Percentiles rank a stretch among this genome's conserved stretches.
Evolutionary conservation across 2,888 invertebrate genomes (phyloP).

Genomic region (Ectemnius continuus): DNA sequence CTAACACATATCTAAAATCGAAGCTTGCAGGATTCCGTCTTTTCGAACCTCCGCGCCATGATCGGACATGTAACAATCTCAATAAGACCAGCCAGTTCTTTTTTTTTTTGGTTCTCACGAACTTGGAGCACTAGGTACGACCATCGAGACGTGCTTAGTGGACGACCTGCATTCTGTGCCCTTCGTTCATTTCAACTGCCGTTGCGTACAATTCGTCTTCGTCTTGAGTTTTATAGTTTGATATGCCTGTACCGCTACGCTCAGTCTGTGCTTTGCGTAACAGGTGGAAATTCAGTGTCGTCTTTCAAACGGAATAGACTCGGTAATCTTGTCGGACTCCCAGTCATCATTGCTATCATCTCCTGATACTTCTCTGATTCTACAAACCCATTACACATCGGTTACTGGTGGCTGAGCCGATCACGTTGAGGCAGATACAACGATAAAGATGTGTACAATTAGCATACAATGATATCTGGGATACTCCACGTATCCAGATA

Average conservation of each 20-base stretch:
- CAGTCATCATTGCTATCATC: slow-evolving; percentile 84
- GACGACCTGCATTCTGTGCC: slow-evolving; percentile 32
- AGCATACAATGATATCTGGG: slow-evolving; percentile 49
- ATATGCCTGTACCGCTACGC: slow-evolving; percentile 59
- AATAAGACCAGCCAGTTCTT: slow-evolving; percentile 17
- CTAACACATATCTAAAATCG: no score
- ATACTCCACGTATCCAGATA: slow-evolving; percentile 37
- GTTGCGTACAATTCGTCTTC: slow-evolving; percentile 27
- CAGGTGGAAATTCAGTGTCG: slow-evolving; percentile 91
- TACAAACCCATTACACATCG: slow-evolving; percentile 69
- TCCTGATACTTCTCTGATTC: slow-evolving; percentile 87
- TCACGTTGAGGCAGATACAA: slow-evolving; percentile 54
- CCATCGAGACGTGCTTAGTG: slow-evolving; percentile 21
- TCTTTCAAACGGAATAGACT: slow-evolving; percentile 86
- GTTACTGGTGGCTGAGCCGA: slow-evolving; percentile 15
- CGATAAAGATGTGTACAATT: slow-evolving; percentile 62
- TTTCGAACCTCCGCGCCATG: neutral
- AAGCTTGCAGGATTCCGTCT: no score
- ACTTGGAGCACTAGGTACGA: slow-evolving; percentile 30
- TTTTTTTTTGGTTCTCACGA: slow-evolving; percentile 22
- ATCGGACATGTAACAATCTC: slow-evolving; percentile 28
- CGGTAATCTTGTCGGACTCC: slow-evolving; percentile 83
- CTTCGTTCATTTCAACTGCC: slow-evolving; percentile 30
- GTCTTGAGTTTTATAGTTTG: slow-evolving; percentile 42
- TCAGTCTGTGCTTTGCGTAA: slow-evolving; percentile 82